A percentile compares a stretch with the other conserved stretches of the same genome.
Evolutionary conservation across 2,888 invertebrate species (phyloP).

Genomic region (Drosophila prostipennis): DNA sequence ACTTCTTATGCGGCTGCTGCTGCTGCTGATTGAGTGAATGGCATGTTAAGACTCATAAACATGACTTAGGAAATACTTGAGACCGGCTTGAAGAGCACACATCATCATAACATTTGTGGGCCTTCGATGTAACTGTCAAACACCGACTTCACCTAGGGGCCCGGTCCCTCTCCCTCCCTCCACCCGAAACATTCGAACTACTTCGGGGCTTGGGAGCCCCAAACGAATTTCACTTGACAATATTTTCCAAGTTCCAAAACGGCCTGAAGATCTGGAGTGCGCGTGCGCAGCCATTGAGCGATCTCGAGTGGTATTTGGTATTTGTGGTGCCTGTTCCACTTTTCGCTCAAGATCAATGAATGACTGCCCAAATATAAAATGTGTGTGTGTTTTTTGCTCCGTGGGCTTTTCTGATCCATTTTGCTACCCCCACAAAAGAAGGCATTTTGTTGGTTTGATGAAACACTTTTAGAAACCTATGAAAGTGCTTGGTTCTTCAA

Average conservation of each 20-base stretch:
- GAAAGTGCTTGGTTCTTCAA: constrained; percentile 46
- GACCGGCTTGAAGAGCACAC: constrained; percentile 54
- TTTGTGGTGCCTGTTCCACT: constrained; percentile 74
- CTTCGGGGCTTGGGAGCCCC: neutral
- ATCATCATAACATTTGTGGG: constrained; percentile 52
- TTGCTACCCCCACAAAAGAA: constrained; percentile 28
- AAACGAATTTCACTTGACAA: constrained; percentile 78
- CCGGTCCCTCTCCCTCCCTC: constrained; percentile 17
- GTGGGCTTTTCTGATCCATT: constrained; percentile 30
- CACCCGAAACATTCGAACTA: constrained; percentile 38
- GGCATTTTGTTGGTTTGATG: constrained; percentile 6
- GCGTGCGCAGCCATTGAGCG: constrained; percentile 70
- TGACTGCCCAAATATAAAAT: constrained; percentile 36
- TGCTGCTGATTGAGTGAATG: constrained; percentile 75
- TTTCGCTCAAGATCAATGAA: constrained; percentile 42
- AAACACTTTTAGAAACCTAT: constrained; percentile 4
- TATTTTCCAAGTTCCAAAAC: constrained; percentile 54
- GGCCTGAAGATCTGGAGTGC: constrained; percentile 62
- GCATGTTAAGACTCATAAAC: constrained; percentile 78
- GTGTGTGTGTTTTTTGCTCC: constrained; percentile 4
- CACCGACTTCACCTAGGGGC: constrained; percentile 29
- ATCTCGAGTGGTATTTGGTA: constrained; percentile 67
- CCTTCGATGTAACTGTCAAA: constrained; percentile 76
- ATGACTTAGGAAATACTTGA: constrained; percentile 79
- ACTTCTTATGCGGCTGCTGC: constrained; percentile 63